Evolutionary conservation across 2,797 vertebrate genomes (phyloP).

Genomic region (Eulemur albifrons): DNA sequence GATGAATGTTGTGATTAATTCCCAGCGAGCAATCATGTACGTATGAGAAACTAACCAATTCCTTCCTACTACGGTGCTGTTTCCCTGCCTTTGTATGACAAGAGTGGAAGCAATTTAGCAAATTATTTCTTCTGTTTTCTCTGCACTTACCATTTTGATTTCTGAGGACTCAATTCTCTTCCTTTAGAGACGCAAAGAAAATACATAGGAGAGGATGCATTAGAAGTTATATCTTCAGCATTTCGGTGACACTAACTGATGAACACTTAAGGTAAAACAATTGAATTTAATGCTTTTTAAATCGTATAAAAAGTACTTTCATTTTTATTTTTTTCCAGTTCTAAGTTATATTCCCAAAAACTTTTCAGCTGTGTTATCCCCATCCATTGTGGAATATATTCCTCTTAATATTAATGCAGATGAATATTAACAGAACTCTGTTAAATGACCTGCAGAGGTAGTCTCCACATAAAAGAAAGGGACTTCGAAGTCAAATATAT

Average conservation of each 20-base stretch:
- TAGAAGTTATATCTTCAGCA: neutral
- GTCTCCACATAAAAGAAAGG: neutral
- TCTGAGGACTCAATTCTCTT: neutral
- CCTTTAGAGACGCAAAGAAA: neutral
- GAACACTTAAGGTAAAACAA: neutral
- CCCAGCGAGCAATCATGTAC: neutral
- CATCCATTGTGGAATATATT: neutral
- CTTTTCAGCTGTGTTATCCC: neutral
- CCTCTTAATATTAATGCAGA: neutral
- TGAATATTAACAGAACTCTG: neutral
- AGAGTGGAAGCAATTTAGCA: neutral
- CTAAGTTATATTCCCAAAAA: neutral
- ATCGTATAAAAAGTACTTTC: neutral
- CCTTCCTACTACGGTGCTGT: accelerated
- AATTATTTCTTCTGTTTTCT: neutral
- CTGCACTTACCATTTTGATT: neutral
- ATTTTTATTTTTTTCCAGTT: neutral
- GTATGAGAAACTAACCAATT: neutral
- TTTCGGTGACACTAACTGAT: neutral
- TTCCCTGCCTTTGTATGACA: neutral
- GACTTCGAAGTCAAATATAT: neutral
- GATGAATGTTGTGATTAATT: neutral
- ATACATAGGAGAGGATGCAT: accelerated
- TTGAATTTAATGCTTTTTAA: neutral
- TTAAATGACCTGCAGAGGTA: neutral